Evolutionary conservation across 1,140 invertebrate genomes (phyloP).

Genomic region (Brachionus manjavacas): DNA sequence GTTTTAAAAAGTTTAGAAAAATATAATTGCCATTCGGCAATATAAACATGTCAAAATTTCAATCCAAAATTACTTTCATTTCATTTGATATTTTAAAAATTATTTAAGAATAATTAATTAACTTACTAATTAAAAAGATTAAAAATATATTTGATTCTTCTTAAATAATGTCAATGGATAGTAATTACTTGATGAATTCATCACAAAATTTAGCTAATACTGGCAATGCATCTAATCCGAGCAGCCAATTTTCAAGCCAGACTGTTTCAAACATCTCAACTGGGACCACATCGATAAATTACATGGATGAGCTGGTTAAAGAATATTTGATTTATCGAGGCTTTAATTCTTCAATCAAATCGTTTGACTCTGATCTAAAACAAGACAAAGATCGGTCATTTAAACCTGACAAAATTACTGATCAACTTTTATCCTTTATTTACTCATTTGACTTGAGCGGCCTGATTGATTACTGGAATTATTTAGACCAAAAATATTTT

Average conservation of each 20-base stretch:
- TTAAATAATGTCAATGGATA: slow-evolving; percentile 8
- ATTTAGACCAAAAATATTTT: slow-evolving; percentile 79
- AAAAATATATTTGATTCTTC: neutral
- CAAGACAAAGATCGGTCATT: slow-evolving; percentile 85
- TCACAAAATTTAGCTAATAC: neutral
- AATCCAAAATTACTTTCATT: neutral
- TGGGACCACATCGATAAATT: slow-evolving; percentile 49
- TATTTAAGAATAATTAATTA: neutral
- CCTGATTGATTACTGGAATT: slow-evolving; percentile 76
- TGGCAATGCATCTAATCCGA: neutral
- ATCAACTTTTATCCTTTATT: slow-evolving; percentile 75
- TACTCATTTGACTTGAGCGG: slow-evolving; percentile 70
- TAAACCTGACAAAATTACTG: slow-evolving; percentile 80
- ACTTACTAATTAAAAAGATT: too few relatives aligned
- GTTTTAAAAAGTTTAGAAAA: too few relatives aligned
- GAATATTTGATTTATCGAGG: slow-evolving; percentile 85
- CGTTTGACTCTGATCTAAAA: slow-evolving; percentile 79
- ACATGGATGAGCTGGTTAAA: slow-evolving; percentile 79
- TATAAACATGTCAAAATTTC: neutral
- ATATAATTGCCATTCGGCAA: neutral
- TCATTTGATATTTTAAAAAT: neutral
- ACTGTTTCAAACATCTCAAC: neutral
- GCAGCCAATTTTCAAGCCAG: neutral
- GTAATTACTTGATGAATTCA: slow-evolving; percentile 9
- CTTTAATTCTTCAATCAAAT: slow-evolving; percentile 75